Base-by-base conservation (phyloP, 2,113 vertebrate species). In the Garra rufa region DNA sequence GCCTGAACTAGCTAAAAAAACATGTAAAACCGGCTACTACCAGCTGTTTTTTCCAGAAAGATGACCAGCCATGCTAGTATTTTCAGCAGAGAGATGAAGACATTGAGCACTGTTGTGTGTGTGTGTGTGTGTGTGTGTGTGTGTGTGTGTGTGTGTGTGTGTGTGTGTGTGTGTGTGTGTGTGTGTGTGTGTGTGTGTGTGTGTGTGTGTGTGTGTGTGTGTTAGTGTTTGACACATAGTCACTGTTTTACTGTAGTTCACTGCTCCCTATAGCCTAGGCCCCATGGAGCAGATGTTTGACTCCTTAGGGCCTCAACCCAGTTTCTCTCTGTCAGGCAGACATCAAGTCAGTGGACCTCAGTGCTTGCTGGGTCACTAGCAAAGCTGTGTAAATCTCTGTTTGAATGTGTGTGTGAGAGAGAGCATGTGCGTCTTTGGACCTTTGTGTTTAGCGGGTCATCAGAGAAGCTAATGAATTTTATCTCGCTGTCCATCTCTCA, bases 401-500 rank as follows among this genome's bases (percentile, higher is more conserved):
- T 89, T 91, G 88, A 93, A 89, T 91, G 84, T 79, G 71, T 88
- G 87, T 82, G 89, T 86, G 90, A 89, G 88, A 90, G 90, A 85
- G 87, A 84, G 69, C 88, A 89, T 89, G 87, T 57, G 84, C 38
- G 59, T 89, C 89, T 86, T 82, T 87, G 84, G 75, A 75, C 77
- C 90, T 75, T 41, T 82, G 87, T 94, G 94, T 96, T 96, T 92
- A 95, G 96, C 94, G 97, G 97, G 96, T 97, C 96, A 98, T 94
- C 93, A 90, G 96, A 94, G 95, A 95, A 97, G 96, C 97, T 98
- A 99, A 98, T 98, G 96, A 96, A 98, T 98, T 99, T 98, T 96
- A 97, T 99, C 96, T 96, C 88, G 73, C 77, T 92, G 92, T 90
- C 76, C 81, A 85, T 91, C 86, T 19, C 41, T 43, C 70, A 74